Base-by-base conservation (phyloP, 2,888 invertebrate species). In the Caenorhabditis auriculariae region DNA sequence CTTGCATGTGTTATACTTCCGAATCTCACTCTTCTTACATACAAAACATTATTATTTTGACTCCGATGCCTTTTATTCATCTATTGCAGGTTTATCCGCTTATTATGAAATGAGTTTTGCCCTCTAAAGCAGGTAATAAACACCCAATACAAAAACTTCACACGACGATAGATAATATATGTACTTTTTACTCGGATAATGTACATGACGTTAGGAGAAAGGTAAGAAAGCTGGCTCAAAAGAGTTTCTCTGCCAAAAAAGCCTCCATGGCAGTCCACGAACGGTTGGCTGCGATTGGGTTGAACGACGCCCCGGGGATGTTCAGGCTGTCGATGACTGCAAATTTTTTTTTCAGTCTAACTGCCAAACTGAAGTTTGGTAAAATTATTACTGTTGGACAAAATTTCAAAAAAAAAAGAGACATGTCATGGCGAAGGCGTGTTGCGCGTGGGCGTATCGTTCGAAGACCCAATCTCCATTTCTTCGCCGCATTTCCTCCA, bases 401-500 rank as follows among this genome's bases (percentile, higher is more conserved):
- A 12, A 35, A 12, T 39, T 38, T 39, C 19, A 9, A 37, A 17
- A 29, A 62, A n/a, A n/a, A n/a, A n/a, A n/a, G n/a, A n/a, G n/a
- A n/a, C n/a, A n/a, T n/a, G n/a, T n/a, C n/a, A n/a, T 51, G 9
- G 75, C 76, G 53, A 75, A 75, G 27, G 69, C 74, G 48, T 76
- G 76, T 39, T 60, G 56, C 17, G 76, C 76, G 27, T 69, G 54
- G 3, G 69, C 61, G 45, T 76, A 76, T 47, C 57, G 28, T n/a
- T 60, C 49, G 53, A 76, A 76, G 37, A 41, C 44, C 67, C 71
- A 76, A 54, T 76, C 74, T 6, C 66, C 66, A 15, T 63, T 53
- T 37, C 75, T 52, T 52, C 42, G 43, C 44, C 69, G 47, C 65
- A 75, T 61, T 42, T 73, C 73, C 2, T 54, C 66, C 24, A 76